These are phyloP conservation scores for Petromus typicus DNA, from an alignment of 2,113 vertebrate species.

Conservation along the genomic window DNA sequence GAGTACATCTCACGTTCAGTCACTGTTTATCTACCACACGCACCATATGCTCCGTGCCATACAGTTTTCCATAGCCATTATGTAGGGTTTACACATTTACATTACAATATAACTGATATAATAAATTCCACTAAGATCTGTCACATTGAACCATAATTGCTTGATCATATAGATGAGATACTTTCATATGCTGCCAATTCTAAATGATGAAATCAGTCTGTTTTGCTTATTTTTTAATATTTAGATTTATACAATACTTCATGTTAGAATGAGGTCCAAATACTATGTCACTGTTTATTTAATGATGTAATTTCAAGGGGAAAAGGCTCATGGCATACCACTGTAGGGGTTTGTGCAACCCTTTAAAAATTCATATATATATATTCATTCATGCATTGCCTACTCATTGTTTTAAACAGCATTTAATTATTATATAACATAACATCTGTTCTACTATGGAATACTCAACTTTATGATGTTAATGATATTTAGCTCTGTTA, in stretches of 20 bases:
- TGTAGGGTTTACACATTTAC: neutral
- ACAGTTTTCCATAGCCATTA: neutral
- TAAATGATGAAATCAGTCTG: constrained; percentile 27
- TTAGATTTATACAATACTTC: constrained; percentile 20
- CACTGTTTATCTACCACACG: neutral
- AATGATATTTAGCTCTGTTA: neutral
- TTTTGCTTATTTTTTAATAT: constrained; percentile 5
- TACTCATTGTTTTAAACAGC: neutral
- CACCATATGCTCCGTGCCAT: neutral
- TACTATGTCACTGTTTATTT: neutral
- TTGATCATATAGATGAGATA: neutral
- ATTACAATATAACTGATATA: accelerated
- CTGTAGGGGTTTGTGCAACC: neutral
- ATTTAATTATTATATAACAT: neutral
- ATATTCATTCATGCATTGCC: neutral
- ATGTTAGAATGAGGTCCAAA: neutral
- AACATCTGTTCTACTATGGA: neutral
- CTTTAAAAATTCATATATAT: neutral
- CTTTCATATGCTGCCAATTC: neutral
- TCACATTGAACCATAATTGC: neutral
- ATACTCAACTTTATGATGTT: neutral
- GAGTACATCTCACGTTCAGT: neutral
- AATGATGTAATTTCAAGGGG: neutral
- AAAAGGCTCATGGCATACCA: neutral
- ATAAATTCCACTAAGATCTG: constrained; percentile 48